A percentile compares a stretch with the other conserved stretches of the same genome.
phyloP scores from a whole-genome alignment of 2,888 invertebrate species.

The Nymphalis c-album region DNA sequence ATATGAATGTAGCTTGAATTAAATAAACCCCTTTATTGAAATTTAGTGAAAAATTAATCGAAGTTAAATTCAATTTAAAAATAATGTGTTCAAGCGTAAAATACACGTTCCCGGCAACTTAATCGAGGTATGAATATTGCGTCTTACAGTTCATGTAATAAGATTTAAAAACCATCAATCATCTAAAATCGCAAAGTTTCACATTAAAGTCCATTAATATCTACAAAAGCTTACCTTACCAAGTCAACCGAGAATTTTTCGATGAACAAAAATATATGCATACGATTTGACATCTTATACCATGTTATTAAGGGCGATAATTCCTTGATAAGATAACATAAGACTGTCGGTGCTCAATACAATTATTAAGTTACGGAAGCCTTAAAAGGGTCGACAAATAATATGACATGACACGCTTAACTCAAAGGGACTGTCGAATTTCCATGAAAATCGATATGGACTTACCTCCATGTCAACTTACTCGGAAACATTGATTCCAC shows the following conservation, averaged over 20 bases:
- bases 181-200: not conserved
- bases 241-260: slow-evolving; percentile 11
- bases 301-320: not conserved
- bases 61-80: too few relatives aligned
- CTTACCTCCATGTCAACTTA: not conserved
- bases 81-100: too few relatives aligned
- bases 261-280: not conserved
- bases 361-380: slow-evolving; percentile 28
- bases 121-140: too few relatives aligned
- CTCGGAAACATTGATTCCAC: too few relatives aligned
- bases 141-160: not conserved
- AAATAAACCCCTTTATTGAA: too few relatives aligned
- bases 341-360: slow-evolving; percentile 8
- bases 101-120: too few relatives aligned
- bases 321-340: not conserved
- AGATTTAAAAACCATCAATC: not conserved
- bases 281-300: not conserved
- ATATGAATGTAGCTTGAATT: too few relatives aligned
- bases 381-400: slow-evolving; percentile 24
- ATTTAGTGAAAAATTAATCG: too few relatives aligned
- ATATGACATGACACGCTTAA: slow-evolving; percentile 10
- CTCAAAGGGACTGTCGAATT: slow-evolving; percentile 3
- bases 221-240: slow-evolving; percentile 23
- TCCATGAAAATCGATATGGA: slow-evolving; percentile 9
- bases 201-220: slow-evolving; percentile 7